Base-by-base conservation (phyloP, 1,140 invertebrate species). In the Mactra quadrangularis region DNA sequence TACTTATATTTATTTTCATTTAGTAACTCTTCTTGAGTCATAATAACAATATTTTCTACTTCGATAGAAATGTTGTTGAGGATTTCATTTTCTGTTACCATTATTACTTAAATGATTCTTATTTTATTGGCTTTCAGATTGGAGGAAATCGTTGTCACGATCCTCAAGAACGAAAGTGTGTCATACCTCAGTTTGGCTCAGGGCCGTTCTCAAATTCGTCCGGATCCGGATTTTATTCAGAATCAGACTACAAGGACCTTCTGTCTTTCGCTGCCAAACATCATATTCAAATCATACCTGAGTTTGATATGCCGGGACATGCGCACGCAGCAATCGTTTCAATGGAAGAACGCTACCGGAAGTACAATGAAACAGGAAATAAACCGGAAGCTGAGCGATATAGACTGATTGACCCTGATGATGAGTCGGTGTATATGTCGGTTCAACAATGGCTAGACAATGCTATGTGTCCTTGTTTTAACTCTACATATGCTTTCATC, bases 151-250 rank as follows among this genome's bases (percentile, higher is more conserved):
- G 90, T 62, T 88, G 90, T 77, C 90, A 91, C 87, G 84, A 91
- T 59, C 71, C 84, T 13, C 22, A 59, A 7, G 90, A 89, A 66
- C 86, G 82, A 45, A 82, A 27, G 13, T 89, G 89, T 66, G 82
- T 91, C 17, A 71, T 92, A 13, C 89, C 91, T 13, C 85, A 90
- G 68, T 86, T 90, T 29, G 90, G 90, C 31, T 90, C 89, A 22
- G 89, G 89, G 3, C 90, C 90, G 13, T 55, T 50, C 29, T 79
- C 70, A 29, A 35, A 83, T 9, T 79, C 85, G 3, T 87, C 88
- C 1, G 90, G 89, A 13, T 86, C 86, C 38, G 90, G 85, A 11
- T 88, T 66, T 59, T 90, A 85, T 78, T 81, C 86, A 11, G 60
- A 68, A 13, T 22, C 35, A 1, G 83, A 90, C 13, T 89, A 86